Percentiles rank a stretch among this genome's conserved stretches.
Evolutionary conservation across 2,113 vertebrate species (phyloP).

Genomic region (Corythornis vintsioides): DNA sequence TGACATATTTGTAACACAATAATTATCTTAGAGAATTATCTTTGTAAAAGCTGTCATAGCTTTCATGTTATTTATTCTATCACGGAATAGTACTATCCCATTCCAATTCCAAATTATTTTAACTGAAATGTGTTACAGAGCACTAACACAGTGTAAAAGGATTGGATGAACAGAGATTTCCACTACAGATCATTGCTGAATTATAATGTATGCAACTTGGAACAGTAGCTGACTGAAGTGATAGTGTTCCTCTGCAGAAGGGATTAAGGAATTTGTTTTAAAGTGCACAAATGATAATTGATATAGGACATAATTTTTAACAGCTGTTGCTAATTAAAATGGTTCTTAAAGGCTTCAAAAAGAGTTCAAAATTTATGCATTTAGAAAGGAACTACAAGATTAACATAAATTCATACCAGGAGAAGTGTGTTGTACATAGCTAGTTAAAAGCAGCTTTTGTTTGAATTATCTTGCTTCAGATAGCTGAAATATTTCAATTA

Average conservation of each 20-base stretch:
- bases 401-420: not conserved
- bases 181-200: not conserved
- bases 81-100: not conserved
- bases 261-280: not conserved
- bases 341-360: not conserved
- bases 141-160: not conserved
- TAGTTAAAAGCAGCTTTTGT: not conserved
- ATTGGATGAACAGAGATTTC: not conserved
- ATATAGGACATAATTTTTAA: not conserved
- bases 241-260: not conserved
- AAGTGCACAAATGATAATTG: not conserved
- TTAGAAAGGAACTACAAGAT: not conserved
- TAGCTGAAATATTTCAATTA: not conserved
- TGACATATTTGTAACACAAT: not conserved
- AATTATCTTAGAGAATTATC: not conserved
- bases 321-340: conserved; percentile 37
- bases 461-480: not conserved
- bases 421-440: not conserved
- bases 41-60: not conserved
- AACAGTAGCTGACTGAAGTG: not conserved
- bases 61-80: not conserved
- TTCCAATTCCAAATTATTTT: not conserved
- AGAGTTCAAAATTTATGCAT: not conserved
- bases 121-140: not conserved
- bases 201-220: not conserved